phyloP scores from a whole-genome alignment of 2,113 vertebrate genomes.

The Hipposideros armiger region DNA sequence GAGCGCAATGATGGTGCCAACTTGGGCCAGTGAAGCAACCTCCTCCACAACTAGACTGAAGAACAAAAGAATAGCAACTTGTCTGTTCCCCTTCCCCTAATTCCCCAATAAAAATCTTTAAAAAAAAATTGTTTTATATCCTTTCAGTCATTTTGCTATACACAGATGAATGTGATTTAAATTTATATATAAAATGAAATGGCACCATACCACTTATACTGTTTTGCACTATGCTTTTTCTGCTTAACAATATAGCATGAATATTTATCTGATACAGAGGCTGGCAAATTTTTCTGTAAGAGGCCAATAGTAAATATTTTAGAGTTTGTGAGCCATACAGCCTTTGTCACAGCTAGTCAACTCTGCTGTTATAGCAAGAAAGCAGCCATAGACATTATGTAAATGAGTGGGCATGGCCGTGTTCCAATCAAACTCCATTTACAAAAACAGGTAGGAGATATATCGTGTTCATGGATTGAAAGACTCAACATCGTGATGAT shows the following conservation, averaged over 20 bases:
- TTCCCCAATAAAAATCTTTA: too few species aligned
- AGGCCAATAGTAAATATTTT: constrained; percentile 10
- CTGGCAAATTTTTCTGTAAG: neutral
- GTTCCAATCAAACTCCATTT: neutral
- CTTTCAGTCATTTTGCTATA: constrained; percentile 38
- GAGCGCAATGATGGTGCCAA: too few species aligned
- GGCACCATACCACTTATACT: neutral
- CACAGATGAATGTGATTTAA: neutral
- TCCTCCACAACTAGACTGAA: too few species aligned
- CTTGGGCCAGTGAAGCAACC: too few species aligned
- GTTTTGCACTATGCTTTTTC: neutral
- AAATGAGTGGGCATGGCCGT: neutral
- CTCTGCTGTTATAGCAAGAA: neutral
- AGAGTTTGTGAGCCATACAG: neutral
- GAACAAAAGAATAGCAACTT: too few species aligned
- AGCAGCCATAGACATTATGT: neutral
- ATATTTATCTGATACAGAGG: neutral
- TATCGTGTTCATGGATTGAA: neutral
- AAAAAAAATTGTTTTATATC: neutral
- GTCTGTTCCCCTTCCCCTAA: too few species aligned
- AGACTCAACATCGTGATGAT: neutral
- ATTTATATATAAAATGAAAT: constrained; percentile 53
- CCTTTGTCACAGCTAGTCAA: neutral
- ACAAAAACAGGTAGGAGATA: neutral
- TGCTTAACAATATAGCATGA: neutral